phyloP scores from a whole-genome alignment of 2,888 invertebrate genomes.

The Epicampocera succincta region DNA sequence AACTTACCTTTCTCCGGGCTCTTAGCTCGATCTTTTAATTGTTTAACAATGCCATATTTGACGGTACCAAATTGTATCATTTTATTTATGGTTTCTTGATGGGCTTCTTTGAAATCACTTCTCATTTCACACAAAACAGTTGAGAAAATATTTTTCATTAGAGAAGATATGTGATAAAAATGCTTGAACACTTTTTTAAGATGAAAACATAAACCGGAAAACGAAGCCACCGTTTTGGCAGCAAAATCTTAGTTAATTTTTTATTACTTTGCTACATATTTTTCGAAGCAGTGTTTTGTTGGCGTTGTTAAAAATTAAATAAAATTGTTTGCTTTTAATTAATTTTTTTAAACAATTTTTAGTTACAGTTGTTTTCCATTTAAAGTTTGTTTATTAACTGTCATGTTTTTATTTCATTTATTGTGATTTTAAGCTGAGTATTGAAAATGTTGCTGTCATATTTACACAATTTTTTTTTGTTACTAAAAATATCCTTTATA shows the following conservation, averaged over 20 bases:
- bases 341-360: background rate
- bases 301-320: too few species aligned
- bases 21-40: slow-evolving; percentile 81
- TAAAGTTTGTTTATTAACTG: slow-evolving; percentile 39
- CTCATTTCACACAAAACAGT: slow-evolving; percentile 81
- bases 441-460: slow-evolving; percentile 10
- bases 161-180: slow-evolving; percentile 63
- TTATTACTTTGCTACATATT: too few species aligned
- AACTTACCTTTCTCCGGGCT: slow-evolving; percentile 81
- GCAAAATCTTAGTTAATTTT: background rate
- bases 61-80: slow-evolving; percentile 86
- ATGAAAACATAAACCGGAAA: background rate
- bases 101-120: slow-evolving; percentile 82
- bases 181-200: too few species aligned
- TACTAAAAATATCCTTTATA: slow-evolving; percentile 34
- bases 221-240: background rate
- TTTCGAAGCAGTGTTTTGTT: too few species aligned
- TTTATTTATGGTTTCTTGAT: slow-evolving; percentile 82
- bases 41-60: slow-evolving; percentile 85
- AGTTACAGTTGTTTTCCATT: slow-evolving; percentile 16
- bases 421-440: slow-evolving; percentile 6
- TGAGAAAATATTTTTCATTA: slow-evolving; percentile 79
- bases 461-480: background rate
- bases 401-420: slow-evolving; percentile 18
- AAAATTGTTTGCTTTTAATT: too few species aligned